Conservation (phyloP, 2,888 invertebrate species). For the Mongoloraphidia duomilia region DNA sequence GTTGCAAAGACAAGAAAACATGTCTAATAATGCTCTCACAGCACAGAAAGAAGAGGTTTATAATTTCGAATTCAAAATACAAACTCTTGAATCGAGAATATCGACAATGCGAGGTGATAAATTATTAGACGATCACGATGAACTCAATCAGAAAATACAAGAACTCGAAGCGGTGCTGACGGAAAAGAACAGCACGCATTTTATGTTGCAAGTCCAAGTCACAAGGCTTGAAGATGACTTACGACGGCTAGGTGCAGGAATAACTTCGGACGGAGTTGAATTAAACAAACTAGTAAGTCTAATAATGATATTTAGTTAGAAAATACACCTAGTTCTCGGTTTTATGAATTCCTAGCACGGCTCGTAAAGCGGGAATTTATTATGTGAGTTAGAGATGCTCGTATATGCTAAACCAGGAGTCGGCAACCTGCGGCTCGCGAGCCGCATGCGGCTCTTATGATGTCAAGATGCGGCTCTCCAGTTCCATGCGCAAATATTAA, state of each 20-base stretch:
- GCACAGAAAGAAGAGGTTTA: constrained; percentile 20
- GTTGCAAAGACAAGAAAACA: constrained; percentile 29
- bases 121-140: constrained; percentile 20
- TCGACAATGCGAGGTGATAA: constrained; percentile 10
- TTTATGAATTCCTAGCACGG: too few relatives aligned
- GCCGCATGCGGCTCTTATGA: too few relatives aligned
- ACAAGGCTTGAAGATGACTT: constrained; percentile 41
- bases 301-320: neutral
- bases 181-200: constrained; percentile 29
- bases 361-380: too few relatives aligned
- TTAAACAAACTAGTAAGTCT: constrained; percentile 24
- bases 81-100: constrained; percentile 22
- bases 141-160: constrained; percentile 29
- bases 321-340: neutral
- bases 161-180: constrained; percentile 30
- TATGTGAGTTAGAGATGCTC: too few relatives aligned
- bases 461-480: too few relatives aligned
- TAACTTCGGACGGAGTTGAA: constrained; percentile 32
- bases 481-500: too few relatives aligned
- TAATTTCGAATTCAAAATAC: constrained; percentile 20
- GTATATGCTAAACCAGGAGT: too few relatives aligned
- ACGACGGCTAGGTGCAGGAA: constrained; percentile 32
- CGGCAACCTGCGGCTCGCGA: too few relatives aligned
- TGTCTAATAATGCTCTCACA: constrained; percentile 20
- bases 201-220: constrained; percentile 35